Evolutionary conservation across 2,797 vertebrate genomes (phyloP), one percentile per base, ranked within the genome.

Genomic region (Remorina albescens): DNA sequence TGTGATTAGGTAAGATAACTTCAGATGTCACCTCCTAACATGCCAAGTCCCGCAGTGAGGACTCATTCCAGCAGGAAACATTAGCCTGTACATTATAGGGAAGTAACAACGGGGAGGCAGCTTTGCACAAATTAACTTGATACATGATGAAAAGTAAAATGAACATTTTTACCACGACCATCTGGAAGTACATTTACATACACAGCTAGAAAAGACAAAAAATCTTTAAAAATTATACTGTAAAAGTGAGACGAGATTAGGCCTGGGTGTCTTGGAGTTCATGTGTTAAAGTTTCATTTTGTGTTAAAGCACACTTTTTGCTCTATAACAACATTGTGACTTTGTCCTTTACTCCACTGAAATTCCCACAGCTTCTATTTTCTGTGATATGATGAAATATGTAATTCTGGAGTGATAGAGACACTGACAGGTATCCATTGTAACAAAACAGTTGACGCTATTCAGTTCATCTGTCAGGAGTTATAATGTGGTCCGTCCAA

Each of bases 21-120:
- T 60, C 2, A 80, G 74, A 86, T 83, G 71, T 80, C 73, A 74
- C 8, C 41, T 69, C 36, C n/a, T 66, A 15, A 75, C 84, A 39
- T 51, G 69, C 34, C 1, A n/a, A 44, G 50, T 76, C 73, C 67
- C 80, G 79, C 79, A 56, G 83, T 6, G 79, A 81, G 9, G 64
- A 42, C 32, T 76, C 68, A 26, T 69, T 81, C 42, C 59, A 67
- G 21, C 32, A 47, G 55, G 39, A 68, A 32, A 67, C 72, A 78
- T 83, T 37, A 85, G 49, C 59, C 53, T 50, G 51, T 64, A 59
- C 74, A 59, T 71, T 80, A 59, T 2, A 8, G 54, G 30, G 63
- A 53, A 51, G 37, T 4, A 76, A 41, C 74, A 61, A 78, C 65
- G 18, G 82, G 72, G 71, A 85, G 32, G 70, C 69, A 68, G 74